These are phyloP conservation scores for Catocala sponsa DNA, from an alignment of 2,888 invertebrate genomes.

Conservation along the genomic window DNA sequence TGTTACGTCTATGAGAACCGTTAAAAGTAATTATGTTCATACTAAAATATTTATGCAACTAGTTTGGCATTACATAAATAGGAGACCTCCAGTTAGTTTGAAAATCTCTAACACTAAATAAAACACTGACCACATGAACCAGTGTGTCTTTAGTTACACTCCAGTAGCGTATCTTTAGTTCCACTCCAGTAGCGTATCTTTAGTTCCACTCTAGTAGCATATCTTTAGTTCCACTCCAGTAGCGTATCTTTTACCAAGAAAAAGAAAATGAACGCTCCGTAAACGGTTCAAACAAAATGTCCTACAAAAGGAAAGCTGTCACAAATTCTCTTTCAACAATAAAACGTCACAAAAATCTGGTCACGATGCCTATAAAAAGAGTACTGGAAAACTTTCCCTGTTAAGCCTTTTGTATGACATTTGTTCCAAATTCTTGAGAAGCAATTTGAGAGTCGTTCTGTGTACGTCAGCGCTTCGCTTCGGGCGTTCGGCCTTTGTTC, in stretches of 20 bases:
- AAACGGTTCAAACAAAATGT: background rate
- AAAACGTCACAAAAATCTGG: background rate
- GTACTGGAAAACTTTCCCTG: background rate
- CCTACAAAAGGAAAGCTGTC: background rate
- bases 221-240: too few relatives aligned
- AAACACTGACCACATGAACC: too few relatives aligned
- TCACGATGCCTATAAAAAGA: constrained; percentile 4
- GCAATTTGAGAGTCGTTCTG: background rate
- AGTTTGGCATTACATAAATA: too few relatives aligned
- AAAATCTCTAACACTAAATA: too few relatives aligned
- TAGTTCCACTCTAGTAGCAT: too few relatives aligned
- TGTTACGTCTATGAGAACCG: too few relatives aligned
- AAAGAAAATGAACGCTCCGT: background rate
- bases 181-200: too few relatives aligned
- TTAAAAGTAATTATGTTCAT: too few relatives aligned
- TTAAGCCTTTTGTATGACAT: background rate
- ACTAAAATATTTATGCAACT: too few relatives aligned
- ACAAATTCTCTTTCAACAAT: background rate
- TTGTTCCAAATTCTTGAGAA: constrained; percentile 11
- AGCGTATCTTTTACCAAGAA: background rate
- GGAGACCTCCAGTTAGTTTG: too few relatives aligned
- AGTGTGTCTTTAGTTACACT: too few relatives aligned
- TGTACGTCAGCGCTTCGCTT: background rate
- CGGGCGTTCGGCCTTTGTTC: background rate
- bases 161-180: too few relatives aligned